Evolutionary conservation across 2,113 vertebrate genomes (phyloP), one percentile per base, ranked within the genome.

Genomic region (Chloebia gouldiae): DNA sequence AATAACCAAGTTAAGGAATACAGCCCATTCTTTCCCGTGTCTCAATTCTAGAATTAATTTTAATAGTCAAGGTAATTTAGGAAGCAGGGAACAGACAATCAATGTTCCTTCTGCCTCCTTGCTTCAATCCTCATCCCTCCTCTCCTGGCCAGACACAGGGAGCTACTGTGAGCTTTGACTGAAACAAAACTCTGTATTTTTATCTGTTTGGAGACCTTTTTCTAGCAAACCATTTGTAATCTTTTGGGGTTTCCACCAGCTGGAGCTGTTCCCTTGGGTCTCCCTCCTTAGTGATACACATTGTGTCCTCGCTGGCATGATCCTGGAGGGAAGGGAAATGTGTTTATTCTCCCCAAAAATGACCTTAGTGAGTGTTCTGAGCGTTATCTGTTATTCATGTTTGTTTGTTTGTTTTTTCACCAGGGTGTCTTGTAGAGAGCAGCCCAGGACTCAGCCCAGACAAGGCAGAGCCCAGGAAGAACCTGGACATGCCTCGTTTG

Each of bases 401-500:
- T 44, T 39, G 50, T 1, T 20, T 40, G 40, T 40, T 40, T 40
- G 12, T 92, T 95, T 68, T 60, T 47, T 9, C 39, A 60, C n/a
- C 89, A 98, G 98, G 97, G 60, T 96, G 92, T n/a, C 50, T 56
- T 33, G 59, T 90, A 35, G 92, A 93, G 27, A 19, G 15, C 44
- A 97, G 97, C 68, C 94, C 98, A 87, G 68, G 88, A 4, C 95
- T 98, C 81, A 98, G 96, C 91, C 81, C 59, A 0, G 98, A 98
- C 16, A 98, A 96, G 81, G 92, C 91, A 30, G 97, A 98, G 69
- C 56, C 3, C 83, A 97, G 92, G 94, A 97, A 53, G 65, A 97
- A 93, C 66, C 83, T 98, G 80, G 98, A 98, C 73, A 90, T 98
- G 54, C 97, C 98, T 22, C 98, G 97, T 45, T 95, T 99, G 3